phyloP scores from a whole-genome alignment of 1,140 invertebrate species.

The Brachionus calyciflorus region DNA sequence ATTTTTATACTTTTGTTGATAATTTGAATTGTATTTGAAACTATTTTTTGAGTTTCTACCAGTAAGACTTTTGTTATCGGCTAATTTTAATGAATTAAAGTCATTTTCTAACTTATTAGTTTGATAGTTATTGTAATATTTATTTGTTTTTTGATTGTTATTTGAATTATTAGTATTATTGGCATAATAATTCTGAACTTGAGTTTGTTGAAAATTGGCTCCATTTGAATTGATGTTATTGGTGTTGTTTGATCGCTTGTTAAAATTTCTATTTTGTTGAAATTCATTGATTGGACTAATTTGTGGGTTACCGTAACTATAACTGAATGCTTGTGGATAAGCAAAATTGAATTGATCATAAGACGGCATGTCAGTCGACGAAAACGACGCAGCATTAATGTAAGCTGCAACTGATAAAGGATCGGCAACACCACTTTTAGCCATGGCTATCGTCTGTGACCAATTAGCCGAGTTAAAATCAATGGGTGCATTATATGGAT shows the following conservation, averaged over 20 bases:
- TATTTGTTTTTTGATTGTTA: neutral
- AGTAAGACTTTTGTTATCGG: neutral
- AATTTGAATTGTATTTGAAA: neutral
- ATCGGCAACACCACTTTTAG: conserved; percentile 23
- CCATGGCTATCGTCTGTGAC: conserved; percentile 33
- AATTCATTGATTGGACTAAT: conserved; percentile 13
- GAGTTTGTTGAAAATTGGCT: neutral
- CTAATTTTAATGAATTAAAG: conserved; percentile 10
- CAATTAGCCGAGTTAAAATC: conserved; percentile 36
- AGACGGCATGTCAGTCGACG: neutral
- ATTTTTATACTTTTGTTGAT: neutral
- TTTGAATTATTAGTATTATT: conserved; percentile 1
- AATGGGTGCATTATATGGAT: neutral
- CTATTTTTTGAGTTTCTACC: neutral
- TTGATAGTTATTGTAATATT: neutral
- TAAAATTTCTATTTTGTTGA: conserved; percentile 35
- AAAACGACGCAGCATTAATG: neutral
- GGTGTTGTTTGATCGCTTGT: no score
- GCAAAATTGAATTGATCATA: conserved; percentile 43
- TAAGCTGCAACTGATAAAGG: conserved; percentile 26
- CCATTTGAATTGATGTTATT: neutral
- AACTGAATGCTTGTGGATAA: conserved; percentile 7
- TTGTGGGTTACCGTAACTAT: conserved; percentile 11
- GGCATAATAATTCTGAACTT: neutral
- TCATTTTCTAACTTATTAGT: conserved; percentile 8